Conservation (phyloP, 2,113 vertebrate genomes). For the Laterallus jamaicensis region DNA sequence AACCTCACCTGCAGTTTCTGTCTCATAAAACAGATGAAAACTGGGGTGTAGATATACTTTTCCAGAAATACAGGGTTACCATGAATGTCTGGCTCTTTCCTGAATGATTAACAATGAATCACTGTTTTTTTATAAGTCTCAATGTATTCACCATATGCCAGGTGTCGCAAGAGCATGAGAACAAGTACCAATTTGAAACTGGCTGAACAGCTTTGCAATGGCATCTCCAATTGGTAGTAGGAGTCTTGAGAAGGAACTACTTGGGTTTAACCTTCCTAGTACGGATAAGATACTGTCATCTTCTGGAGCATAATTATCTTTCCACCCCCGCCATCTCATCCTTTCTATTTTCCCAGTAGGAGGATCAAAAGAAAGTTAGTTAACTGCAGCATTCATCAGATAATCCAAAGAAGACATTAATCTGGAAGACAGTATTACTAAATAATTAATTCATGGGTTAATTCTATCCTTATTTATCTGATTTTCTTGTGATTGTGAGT, state of each 20-base stretch:
- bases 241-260: not conserved
- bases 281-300: constrained; percentile 47
- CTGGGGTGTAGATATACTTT: not conserved
- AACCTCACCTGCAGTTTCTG: not conserved
- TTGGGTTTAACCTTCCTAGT: constrained; percentile 25
- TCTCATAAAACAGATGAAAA: not conserved
- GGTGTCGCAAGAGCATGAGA: constrained; percentile 62
- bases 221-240: not conserved
- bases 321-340: not conserved
- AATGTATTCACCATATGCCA: constrained; percentile 61
- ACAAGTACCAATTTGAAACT: constrained; percentile 24
- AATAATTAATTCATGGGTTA: constrained; percentile 24
- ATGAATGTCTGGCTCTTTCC: constrained; percentile 8
- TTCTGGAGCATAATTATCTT: constrained; percentile 45
- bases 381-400: constrained; percentile 43
- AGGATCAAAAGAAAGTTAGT: constrained; percentile 62
- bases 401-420: constrained; percentile 40
- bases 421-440: constrained; percentile 21
- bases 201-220: constrained; percentile 42
- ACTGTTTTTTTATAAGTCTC: constrained; percentile 66
- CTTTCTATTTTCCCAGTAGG: constrained; percentile 41
- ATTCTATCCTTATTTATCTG: constrained; percentile 13
- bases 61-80: constrained; percentile 13
- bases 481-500: not conserved
- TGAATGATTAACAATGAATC: constrained; percentile 71